These are phyloP conservation scores for Progne subis DNA, from an alignment of 2,113 vertebrate species.

Conservation along the genomic window DNA sequence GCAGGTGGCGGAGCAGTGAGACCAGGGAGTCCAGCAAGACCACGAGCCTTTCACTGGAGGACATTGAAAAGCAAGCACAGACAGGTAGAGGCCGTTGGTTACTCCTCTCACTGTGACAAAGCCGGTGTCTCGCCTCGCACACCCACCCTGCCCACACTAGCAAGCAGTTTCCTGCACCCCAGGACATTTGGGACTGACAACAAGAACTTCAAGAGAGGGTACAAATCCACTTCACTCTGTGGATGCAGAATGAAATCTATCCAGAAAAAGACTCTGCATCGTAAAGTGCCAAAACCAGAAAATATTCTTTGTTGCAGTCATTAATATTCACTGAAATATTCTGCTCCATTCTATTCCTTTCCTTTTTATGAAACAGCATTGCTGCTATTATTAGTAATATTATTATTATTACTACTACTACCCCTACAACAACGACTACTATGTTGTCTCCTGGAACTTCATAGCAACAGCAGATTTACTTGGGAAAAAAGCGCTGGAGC, in stretches of 20 bases:
- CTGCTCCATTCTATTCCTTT: background rate
- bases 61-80: constrained; percentile 29
- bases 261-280: background rate
- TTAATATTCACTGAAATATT: background rate
- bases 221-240: background rate
- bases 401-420: background rate
- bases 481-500: background rate
- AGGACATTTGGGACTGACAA: background rate
- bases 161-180: background rate
- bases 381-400: background rate
- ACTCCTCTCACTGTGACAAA: background rate
- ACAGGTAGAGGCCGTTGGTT: background rate
- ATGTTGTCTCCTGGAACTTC: background rate
- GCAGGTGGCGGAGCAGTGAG: constrained; percentile 92
- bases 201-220: background rate
- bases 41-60: constrained; percentile 88
- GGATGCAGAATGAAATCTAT: background rate
- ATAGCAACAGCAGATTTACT: background rate
- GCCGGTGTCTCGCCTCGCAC: background rate
- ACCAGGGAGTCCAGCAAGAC: constrained; percentile 98
- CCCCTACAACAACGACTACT: background rate
- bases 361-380: background rate
- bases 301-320: background rate
- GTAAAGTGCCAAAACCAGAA: background rate
- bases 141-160: background rate